Conservation (phyloP, 2,113 vertebrate species). For the Clarias macrocephalus region DNA sequence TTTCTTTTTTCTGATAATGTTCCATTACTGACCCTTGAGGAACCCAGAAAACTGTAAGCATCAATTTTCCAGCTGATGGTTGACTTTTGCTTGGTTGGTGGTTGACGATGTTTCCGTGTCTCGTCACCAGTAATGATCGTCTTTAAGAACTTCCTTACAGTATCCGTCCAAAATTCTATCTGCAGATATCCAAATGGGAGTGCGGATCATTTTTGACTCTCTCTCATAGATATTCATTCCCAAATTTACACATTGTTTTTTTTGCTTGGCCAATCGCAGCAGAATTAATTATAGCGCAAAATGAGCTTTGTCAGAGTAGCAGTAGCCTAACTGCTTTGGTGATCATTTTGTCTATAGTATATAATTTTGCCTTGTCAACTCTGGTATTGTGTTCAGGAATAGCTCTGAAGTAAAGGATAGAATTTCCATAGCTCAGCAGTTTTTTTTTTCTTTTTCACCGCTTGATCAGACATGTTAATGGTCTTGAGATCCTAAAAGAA, state of each 20-base stretch:
- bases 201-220: too few relatives aligned
- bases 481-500: background rate
- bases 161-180: too few relatives aligned
- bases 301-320: background rate
- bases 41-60: too few relatives aligned
- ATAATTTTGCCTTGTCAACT: background rate
- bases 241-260: background rate
- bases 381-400: background rate
- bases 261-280: background rate
- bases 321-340: background rate
- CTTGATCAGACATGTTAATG: slow-evolving; percentile 17
- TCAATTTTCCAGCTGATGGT: too few relatives aligned
- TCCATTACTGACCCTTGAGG: too few relatives aligned
- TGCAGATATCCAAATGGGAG: too few relatives aligned
- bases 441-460: too few relatives aligned
- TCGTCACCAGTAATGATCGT: too few relatives aligned
- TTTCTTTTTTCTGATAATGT: too few relatives aligned
- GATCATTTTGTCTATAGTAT: background rate
- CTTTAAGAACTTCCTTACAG: too few relatives aligned
- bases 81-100: too few relatives aligned
- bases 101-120: too few relatives aligned
- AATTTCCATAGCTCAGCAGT: slow-evolving; percentile 7
- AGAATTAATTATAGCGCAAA: background rate
- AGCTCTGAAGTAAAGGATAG: background rate
- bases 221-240: background rate